Evolutionary conservation across 2,888 invertebrate genomes (phyloP), one percentile per base, ranked within the genome.

Genomic region (Cepaea hortensis): DNA sequence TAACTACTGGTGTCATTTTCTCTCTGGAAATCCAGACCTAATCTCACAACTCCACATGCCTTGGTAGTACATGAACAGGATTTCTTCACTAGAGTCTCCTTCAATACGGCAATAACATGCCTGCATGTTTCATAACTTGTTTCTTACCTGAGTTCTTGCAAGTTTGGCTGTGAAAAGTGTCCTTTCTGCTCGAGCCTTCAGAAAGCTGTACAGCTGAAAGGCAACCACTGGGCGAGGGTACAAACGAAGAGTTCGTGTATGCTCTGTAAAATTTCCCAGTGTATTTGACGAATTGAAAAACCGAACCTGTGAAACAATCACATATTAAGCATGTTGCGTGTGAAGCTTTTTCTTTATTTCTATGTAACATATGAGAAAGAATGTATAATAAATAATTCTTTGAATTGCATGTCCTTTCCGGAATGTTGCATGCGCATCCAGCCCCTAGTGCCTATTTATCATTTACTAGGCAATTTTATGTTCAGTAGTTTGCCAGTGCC

Each of bases 191-290:
- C 99, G 96, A 13, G 99, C 99, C 88, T 99, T 96, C 18, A 99
- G 95, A 94, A 99, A 99, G 93, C 98, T 98, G 95, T 98, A 97
- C 92, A 98, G 97, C 95, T 99, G 99, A 93, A 99, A 98, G 7
- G 99, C 99, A 6, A 99, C 99, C 3, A 99, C 99, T 0, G 99
- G 99, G 85, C 99, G 96, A 2, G 99, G 99, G 95, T 99, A 99
- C 0, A 99, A 95, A 0, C 99, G 96, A 87, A 99, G 95, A 0
- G 99, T 99, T 87, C 99, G 96, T 2, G 99, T 99, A 95, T 99
- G 99, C 93, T 99, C 99, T 91, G 97, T 97, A 94, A 99, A 99
- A 94, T 99, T 99, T 0, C 98, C 99, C 91, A 99, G 95, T 15
- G 98, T 96, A 94, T 99, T 99, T 93, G 98, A 97, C 0, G 99